Percentiles rank a stretch among this genome's conserved stretches.
Conservation (phyloP, 2,888 invertebrate species). For the Callyntrura sp. region DNA sequence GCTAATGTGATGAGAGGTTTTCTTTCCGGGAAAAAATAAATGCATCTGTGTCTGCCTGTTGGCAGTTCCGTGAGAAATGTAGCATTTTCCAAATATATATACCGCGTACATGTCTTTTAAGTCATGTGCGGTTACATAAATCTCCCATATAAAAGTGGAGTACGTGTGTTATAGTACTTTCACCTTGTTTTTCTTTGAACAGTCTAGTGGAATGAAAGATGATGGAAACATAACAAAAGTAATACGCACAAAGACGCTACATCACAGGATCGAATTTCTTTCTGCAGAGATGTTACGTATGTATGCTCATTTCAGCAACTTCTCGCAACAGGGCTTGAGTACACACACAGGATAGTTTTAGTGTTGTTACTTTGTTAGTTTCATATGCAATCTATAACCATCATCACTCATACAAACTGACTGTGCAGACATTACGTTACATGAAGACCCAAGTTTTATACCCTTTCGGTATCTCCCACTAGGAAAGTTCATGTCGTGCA, state of each 20-base stretch:
- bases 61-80: slow-evolving; percentile 36
- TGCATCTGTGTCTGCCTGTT: slow-evolving; percentile 1
- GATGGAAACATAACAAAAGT: slow-evolving; percentile 68
- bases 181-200: slow-evolving; percentile 43
- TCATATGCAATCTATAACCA: neutral
- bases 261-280: slow-evolving; percentile 34
- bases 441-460: slow-evolving; percentile 1
- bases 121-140: neutral
- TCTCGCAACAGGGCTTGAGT: neutral
- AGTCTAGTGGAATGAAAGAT: slow-evolving; percentile 61
- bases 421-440: neutral
- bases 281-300: neutral
- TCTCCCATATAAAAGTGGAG: neutral
- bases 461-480: neutral
- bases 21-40: slow-evolving; percentile 17
- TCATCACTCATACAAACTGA: neutral
- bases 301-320: slow-evolving; percentile 27
- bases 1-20: slow-evolving; percentile 6
- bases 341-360: neutral
- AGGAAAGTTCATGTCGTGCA: slow-evolving; percentile 2
- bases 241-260: slow-evolving; percentile 18
- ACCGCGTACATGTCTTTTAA: neutral
- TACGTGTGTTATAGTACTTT: slow-evolving; percentile 35
- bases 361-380: neutral
- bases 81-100: neutral